phyloP scores from a whole-genome alignment of 1,140 invertebrate species.

The Protaetia brevitarsis region DNA sequence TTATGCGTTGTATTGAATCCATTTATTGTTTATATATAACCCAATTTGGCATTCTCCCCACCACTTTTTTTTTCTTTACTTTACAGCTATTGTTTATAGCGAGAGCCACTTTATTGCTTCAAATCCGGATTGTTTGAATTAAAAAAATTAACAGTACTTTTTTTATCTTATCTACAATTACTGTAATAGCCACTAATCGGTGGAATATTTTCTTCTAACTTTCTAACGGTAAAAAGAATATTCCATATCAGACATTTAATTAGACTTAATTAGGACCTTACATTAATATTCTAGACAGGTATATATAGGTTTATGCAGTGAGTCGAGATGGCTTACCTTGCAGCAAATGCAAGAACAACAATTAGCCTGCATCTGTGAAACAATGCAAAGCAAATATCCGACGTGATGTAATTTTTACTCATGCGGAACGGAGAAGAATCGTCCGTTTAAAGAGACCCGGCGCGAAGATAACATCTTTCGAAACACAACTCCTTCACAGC shows the following conservation, averaged over 20 bases:
- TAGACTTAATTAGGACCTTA: neutral
- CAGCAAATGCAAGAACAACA: slow-evolving; percentile 8
- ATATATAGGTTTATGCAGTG: neutral
- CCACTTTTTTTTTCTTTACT: no score
- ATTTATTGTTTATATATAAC: neutral
- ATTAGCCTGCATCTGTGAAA: slow-evolving; percentile 11
- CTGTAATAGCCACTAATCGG: no score
- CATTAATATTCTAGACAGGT: no score
- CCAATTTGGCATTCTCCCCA: neutral
- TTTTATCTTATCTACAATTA: no score
- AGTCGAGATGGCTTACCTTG: neutral
- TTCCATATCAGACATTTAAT: no score
- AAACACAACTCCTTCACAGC: slow-evolving; percentile 15
- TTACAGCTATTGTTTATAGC: no score
- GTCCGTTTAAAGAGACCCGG: neutral
- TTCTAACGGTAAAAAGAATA: no score
- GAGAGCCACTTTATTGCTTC: no score
- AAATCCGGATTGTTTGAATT: no score
- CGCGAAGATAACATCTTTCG: slow-evolving; percentile 7
- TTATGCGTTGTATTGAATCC: no score
- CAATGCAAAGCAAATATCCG: slow-evolving; percentile 11
- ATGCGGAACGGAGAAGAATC: slow-evolving; percentile 6
- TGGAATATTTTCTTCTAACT: no score
- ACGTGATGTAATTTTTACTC: slow-evolving; percentile 17
- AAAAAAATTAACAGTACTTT: no score